A percentile compares a stretch with the other conserved stretches of the same genome.
Conservation (phyloP, 2,888 invertebrate genomes). For the Boloria euphrosyne region DNA sequence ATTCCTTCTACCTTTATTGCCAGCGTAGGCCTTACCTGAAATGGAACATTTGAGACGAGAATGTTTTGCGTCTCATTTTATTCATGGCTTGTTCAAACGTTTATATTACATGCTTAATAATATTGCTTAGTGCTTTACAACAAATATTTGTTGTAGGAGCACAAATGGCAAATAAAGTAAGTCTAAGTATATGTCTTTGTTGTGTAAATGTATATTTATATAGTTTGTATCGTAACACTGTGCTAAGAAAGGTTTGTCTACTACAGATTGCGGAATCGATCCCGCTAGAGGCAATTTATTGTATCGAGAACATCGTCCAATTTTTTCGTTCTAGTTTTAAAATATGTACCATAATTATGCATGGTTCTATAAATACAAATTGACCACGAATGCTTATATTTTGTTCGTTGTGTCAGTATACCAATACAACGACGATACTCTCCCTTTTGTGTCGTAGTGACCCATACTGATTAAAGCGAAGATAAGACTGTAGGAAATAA, state of each 20-base stretch:
- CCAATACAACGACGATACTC: conserved; percentile 44
- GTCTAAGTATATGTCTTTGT: background rate
- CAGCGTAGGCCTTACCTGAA: conserved; percentile 1
- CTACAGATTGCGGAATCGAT: background rate
- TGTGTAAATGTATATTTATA: background rate
- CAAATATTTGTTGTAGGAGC: too few species aligned
- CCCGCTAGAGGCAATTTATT: too few species aligned
- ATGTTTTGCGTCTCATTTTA: background rate
- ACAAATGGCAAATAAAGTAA: too few species aligned
- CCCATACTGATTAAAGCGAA: conserved; percentile 60
- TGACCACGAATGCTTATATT: conserved; percentile 1
- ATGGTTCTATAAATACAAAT: background rate
- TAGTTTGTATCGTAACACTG: background rate
- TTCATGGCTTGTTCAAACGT: conserved; percentile 12
- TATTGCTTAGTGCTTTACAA: background rate
- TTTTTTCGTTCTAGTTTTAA: too few species aligned
- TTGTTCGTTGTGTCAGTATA: conserved; percentile 29
- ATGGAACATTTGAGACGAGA: conserved; percentile 9
- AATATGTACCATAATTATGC: too few species aligned
- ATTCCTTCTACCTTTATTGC: conserved; percentile 26
- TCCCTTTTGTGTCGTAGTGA: conserved; percentile 49
- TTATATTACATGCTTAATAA: background rate
- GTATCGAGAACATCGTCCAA: too few species aligned
- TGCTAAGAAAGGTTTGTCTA: background rate
- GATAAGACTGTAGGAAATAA: conserved; percentile 73